phyloP scores from a whole-genome alignment of 2,888 invertebrate species.

The Neria commutata region DNA sequence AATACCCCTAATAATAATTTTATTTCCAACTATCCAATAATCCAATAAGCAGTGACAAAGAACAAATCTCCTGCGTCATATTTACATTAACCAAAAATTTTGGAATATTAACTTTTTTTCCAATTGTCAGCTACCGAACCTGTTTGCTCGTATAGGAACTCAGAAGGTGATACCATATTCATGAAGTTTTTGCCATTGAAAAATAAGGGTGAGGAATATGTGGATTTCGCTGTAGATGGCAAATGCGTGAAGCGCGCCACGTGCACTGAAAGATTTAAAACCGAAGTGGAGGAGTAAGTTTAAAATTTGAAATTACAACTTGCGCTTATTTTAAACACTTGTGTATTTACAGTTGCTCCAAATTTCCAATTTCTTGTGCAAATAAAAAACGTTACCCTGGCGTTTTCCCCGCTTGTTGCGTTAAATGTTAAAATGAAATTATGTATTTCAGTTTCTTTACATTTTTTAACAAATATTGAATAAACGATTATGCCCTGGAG shows the following conservation, averaged over 20 bases:
- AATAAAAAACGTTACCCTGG: constrained; percentile 52
- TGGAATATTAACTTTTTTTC: not conserved
- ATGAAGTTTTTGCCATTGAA: constrained; percentile 48
- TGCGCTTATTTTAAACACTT: not conserved
- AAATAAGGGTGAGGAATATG: constrained; percentile 51
- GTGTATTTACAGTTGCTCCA: constrained; percentile 37
- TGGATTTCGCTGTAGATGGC: constrained; percentile 51
- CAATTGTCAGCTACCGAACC: constrained; percentile 40
- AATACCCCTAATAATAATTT: no score
- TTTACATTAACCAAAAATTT: not conserved
- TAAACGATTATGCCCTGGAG: no score
- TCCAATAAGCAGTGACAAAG: not conserved
- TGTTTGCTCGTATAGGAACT: constrained; percentile 50
- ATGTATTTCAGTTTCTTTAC: constrained; percentile 8
- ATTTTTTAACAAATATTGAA: no score
- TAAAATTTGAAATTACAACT: not conserved
- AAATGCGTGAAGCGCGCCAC: constrained; percentile 50
- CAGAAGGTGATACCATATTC: constrained; percentile 50
- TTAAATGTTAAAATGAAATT: constrained; percentile 43
- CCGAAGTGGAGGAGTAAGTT: constrained; percentile 52
- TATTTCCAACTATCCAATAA: not conserved
- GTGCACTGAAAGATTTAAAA: constrained; percentile 48
- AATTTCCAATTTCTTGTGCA: constrained; percentile 44
- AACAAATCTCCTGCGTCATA: not conserved
- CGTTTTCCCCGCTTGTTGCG: constrained; percentile 55